Evolutionary conservation across 2,888 invertebrate species (phyloP).

Genomic region (Euclidia mi): DNA sequence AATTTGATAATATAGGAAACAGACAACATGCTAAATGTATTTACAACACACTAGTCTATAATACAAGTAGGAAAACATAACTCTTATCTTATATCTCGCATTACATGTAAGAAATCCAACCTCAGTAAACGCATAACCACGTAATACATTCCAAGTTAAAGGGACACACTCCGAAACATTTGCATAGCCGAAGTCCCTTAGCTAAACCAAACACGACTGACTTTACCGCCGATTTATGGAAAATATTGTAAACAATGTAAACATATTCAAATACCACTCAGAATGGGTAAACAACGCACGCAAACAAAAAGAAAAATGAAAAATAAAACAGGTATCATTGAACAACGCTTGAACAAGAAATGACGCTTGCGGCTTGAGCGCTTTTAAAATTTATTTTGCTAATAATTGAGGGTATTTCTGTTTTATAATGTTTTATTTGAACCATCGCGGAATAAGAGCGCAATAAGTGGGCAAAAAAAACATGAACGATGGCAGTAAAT

Average conservation of each 20-base stretch:
- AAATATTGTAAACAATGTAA: slow-evolving; percentile 58
- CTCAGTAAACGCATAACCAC: not conserved
- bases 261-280: slow-evolving; percentile 54
- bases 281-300: slow-evolving; percentile 39
- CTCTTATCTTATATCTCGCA: too few species aligned
- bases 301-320: slow-evolving; percentile 20
- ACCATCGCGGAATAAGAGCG: slow-evolving; percentile 36
- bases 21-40: too few species aligned
- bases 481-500: slow-evolving; percentile 51
- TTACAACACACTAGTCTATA: too few species aligned
- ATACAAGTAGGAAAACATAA: too few species aligned
- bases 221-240: slow-evolving; percentile 47
- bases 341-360: slow-evolving; percentile 22
- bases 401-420: slow-evolving; percentile 42
- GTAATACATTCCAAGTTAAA: slow-evolving; percentile 6
- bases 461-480: slow-evolving; percentile 47
- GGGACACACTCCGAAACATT: slow-evolving; percentile 23
- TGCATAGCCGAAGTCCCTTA: slow-evolving; percentile 34
- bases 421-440: slow-evolving; percentile 37
- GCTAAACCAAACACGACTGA: slow-evolving; percentile 39
- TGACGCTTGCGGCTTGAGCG: slow-evolving; percentile 1
- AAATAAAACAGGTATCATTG: slow-evolving; percentile 14
- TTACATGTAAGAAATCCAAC: not conserved
- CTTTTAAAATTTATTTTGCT: slow-evolving; percentile 30
- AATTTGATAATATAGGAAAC: too few species aligned